phyloP scores from a whole-genome alignment of 2,888 invertebrate species.

The Myopa testacea region DNA sequence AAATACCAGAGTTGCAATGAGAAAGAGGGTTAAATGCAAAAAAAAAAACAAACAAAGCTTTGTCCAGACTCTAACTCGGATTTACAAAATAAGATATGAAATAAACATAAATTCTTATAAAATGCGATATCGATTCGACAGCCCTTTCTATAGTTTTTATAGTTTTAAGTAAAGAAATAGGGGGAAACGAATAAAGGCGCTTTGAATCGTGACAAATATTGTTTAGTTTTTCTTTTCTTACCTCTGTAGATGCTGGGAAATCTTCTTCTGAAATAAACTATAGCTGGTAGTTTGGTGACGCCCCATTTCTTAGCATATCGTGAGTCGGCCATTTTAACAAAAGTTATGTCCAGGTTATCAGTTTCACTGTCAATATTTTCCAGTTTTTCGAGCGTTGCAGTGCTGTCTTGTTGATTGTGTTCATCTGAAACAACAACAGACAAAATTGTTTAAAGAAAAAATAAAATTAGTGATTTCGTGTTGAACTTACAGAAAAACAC shows the following conservation, averaged over 20 bases:
- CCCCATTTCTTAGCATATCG: slow-evolving; percentile 95
- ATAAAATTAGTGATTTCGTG: neutral
- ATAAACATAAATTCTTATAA: no score
- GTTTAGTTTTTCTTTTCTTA: slow-evolving; percentile 58
- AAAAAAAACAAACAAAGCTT: no score
- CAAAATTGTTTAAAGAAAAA: neutral
- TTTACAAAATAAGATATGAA: no score
- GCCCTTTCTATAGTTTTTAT: no score
- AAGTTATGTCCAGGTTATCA: slow-evolving; percentile 92
- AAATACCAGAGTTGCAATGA: neutral
- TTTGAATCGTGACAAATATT: no score
- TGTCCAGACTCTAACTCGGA: no score
- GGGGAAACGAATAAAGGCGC: no score
- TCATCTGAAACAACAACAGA: slow-evolving; percentile 74
- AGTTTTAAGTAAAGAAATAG: no score
- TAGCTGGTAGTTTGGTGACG: slow-evolving; percentile 88
- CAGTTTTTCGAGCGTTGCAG: slow-evolving; percentile 83
- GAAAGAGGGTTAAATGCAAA: neutral
- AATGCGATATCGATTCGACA: no score
- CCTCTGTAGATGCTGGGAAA: slow-evolving; percentile 95
- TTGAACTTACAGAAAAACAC: slow-evolving; percentile 91
- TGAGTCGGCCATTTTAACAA: slow-evolving; percentile 93
- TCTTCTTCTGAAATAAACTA: slow-evolving; percentile 90
- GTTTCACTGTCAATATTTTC: slow-evolving; percentile 96
- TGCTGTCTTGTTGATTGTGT: slow-evolving; percentile 82